phyloP scores from a whole-genome alignment of 64 coral and sea anemone species.

The Astreopora myriophthalma region DNA sequence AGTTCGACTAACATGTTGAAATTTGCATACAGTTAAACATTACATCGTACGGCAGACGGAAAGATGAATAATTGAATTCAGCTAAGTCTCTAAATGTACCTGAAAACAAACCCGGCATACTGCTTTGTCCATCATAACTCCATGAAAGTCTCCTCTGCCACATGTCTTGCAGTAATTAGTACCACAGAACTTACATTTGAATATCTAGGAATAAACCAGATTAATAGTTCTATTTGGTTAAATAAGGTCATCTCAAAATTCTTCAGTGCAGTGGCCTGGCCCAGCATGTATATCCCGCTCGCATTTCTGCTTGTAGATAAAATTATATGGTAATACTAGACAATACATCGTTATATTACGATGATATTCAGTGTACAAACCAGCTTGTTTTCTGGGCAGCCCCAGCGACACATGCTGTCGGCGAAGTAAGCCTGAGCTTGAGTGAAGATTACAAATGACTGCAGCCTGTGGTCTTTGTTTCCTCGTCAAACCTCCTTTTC shows the following conservation, averaged over 20 bases:
- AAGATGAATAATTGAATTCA: too few species aligned
- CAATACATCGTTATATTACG: neutral
- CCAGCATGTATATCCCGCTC: too few species aligned
- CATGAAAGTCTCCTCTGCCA: slow-evolving; percentile 87
- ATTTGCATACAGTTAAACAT: too few species aligned
- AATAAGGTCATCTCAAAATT: neutral
- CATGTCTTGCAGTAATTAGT: slow-evolving; percentile 88
- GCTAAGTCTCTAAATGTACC: slow-evolving; percentile 12
- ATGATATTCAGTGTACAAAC: neutral
- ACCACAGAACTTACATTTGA: slow-evolving; percentile 86
- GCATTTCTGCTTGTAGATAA: neutral
- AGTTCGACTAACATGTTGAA: too few species aligned
- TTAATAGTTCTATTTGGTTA: neutral
- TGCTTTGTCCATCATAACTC: slow-evolving; percentile 71
- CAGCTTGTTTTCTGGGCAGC: slow-evolving; percentile 19
- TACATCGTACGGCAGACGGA: too few species aligned
- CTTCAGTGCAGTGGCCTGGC: neutral
- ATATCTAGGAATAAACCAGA: slow-evolving; percentile 61
- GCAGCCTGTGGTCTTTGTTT: neutral
- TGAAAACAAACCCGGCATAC: slow-evolving; percentile 88
- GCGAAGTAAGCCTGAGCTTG: neutral
- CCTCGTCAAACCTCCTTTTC: neutral
- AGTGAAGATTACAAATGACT: neutral
- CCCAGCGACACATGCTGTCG: slow-evolving; percentile 31
- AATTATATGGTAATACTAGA: too few species aligned